A percentile compares a stretch with the other conserved stretches of the same genome.
Evolutionary conservation across 35 echinoderm and acorn worm genomes (phyloP).

Genomic region (Patiria miniata): DNA sequence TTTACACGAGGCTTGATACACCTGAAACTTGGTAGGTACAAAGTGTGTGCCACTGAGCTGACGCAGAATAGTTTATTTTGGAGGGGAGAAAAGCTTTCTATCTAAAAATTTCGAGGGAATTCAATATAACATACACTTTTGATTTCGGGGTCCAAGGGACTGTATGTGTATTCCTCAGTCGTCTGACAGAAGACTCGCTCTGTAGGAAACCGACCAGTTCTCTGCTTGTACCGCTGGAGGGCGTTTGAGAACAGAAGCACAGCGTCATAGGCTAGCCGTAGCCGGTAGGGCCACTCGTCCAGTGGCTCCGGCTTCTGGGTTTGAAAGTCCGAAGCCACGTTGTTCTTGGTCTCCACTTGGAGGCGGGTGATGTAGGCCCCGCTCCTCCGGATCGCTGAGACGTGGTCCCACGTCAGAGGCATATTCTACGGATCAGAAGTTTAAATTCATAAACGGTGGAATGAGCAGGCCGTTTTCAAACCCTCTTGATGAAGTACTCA

Average conservation of each 20-base stretch:
- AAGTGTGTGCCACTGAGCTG: no score
- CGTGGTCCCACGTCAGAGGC: constrained; percentile 65
- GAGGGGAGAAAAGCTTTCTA: no score
- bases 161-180: neutral
- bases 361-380: constrained; percentile 85
- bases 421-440: constrained; percentile 50
- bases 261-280: constrained; percentile 72
- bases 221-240: constrained; percentile 40
- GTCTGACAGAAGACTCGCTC: constrained; percentile 7
- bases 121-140: constrained; percentile 59
- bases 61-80: no score
- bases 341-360: constrained; percentile 49
- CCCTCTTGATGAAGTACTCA: neutral
- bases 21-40: no score
- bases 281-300: constrained; percentile 84
- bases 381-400: constrained; percentile 47
- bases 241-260: constrained; percentile 52
- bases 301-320: constrained; percentile 75
- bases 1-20: no score
- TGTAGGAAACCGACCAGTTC: constrained; percentile 28
- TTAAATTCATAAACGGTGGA: neutral
- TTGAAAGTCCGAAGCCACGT: constrained; percentile 50
- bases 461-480: neutral
- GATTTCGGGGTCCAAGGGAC: constrained; percentile 56
- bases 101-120: no score